Percentiles rank a stretch among this genome's conserved stretches.
These are phyloP conservation scores for Drosophila pandora DNA, from an alignment of 1,140 invertebrate species.

Conservation along the genomic window DNA sequence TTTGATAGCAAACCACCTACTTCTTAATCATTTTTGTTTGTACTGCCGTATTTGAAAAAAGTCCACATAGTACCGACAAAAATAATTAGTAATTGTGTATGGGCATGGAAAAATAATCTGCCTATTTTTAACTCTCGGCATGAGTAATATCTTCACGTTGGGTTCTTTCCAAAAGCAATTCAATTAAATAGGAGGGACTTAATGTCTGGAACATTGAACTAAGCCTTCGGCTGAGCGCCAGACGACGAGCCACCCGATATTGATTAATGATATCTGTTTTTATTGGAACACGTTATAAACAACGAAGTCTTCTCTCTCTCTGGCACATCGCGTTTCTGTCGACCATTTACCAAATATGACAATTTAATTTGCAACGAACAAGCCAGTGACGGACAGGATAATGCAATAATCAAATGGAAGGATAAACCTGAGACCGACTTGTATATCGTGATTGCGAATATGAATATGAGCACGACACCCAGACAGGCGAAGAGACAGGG, in stretches of 20 bases:
- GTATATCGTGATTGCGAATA: conserved; percentile 47
- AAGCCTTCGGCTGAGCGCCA: conserved; percentile 13
- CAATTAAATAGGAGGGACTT: conserved; percentile 34
- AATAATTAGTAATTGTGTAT: conserved; percentile 38
- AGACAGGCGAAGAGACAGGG: conserved; percentile 15
- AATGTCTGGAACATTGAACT: conserved; percentile 36
- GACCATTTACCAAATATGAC: conserved; percentile 64
- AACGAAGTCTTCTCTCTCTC: background rate
- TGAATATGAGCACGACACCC: conserved; percentile 47
- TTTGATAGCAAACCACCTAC: background rate
- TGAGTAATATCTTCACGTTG: conserved; percentile 34
- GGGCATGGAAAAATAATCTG: conserved; percentile 16
- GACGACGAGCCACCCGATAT: conserved; percentile 11
- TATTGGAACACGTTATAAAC: conserved; percentile 12
- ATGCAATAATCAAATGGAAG: conserved; percentile 67
- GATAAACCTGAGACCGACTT: conserved; percentile 32
- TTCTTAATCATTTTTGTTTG: conserved; percentile 5
- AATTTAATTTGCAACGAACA: conserved; percentile 72
- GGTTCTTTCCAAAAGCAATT: conserved; percentile 14
- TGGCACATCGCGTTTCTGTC: conserved; percentile 37
- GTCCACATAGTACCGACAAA: conserved; percentile 12
- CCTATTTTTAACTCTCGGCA: conserved; percentile 29
- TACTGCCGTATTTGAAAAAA: background rate
- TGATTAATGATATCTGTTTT: conserved; percentile 44
- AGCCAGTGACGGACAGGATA: conserved; percentile 69